These are phyloP conservation scores for Myotis planiceps DNA, from an alignment of 2,797 vertebrate species.

Conservation along the genomic window DNA sequence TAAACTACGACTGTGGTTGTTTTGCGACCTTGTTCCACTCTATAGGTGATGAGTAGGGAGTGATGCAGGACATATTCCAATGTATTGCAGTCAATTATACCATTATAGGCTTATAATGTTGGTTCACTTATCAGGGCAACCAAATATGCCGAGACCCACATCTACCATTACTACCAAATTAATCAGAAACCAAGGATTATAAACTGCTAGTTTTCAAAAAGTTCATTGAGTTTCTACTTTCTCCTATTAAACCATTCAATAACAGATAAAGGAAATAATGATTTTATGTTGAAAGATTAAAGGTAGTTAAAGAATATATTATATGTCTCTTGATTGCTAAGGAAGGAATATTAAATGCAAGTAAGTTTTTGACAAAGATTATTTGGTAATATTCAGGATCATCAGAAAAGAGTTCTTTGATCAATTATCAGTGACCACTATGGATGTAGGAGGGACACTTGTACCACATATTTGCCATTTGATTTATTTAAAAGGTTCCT, in stretches of 20 bases:
- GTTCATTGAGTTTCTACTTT: background rate
- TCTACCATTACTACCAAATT: background rate
- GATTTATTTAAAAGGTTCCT: background rate
- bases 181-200: background rate
- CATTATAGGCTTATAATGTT: background rate
- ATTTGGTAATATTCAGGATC: background rate
- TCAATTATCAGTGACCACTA: background rate
- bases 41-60: background rate
- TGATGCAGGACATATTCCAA: background rate
- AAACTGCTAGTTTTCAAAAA: background rate
- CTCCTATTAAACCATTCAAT: background rate
- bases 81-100: background rate
- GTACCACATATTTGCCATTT: background rate
- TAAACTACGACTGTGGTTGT: background rate
- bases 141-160: background rate
- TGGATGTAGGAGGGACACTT: background rate
- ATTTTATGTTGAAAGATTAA: constrained; percentile 4
- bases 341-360: background rate
- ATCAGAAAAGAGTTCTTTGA: background rate
- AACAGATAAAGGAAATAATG: background rate
- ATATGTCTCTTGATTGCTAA: background rate
- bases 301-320: background rate
- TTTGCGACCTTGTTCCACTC: background rate
- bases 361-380: background rate
- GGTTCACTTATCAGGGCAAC: background rate